Base-by-base conservation (phyloP, 1,140 invertebrate genomes). In the Oreohelix idahoensis region DNA sequence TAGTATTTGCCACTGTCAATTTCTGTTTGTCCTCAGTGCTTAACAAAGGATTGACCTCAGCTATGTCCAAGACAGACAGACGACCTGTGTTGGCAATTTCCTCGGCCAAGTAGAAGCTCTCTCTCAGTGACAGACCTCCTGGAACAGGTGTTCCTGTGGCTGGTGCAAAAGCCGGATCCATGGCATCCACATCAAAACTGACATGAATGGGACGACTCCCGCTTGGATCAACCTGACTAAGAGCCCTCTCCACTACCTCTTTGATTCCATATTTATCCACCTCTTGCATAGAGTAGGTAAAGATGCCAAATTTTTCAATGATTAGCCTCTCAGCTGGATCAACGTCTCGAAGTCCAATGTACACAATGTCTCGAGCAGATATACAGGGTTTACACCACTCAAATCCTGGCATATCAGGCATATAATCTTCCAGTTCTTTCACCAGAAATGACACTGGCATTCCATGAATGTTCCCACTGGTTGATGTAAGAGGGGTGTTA, bases 141-240 rank as follows among this genome's bases (percentile, higher is more conserved):
- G 95, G 94, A 0, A 98, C 97, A 96, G 86, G 87, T 13, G 93
- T 98, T 79, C 97, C 97, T 5, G 98, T 98, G 86, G 96, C 96
- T 10, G 96, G 96, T 15, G 97, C 96, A 92, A 97, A 95, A 13
- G 95, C 87, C 23, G 96, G 95, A 93, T 98, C 97, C 84, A 98
- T 91, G 0, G 96, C 94, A 92, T 99, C 98, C 66, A 98, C 97
- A 92, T 98, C 97, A 92, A 97, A 98, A 92, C 97, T 98, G 1
- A 98, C 94, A 89, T 99, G 97, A 39, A 98, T 93, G 2, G 96
- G 95, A 84, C 95, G 95, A 4, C 94, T 94, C 71, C 94, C 94
- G 74, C 94, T 84, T 74, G 91, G 91, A 76, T 92, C 90, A 0
- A 92, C 71, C 1, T 83, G 79, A 35, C 91, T 86, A 17, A 94